These are phyloP conservation scores for Taxidea taxus DNA, from an alignment of 2,113 vertebrate genomes.

Conservation along the genomic window DNA sequence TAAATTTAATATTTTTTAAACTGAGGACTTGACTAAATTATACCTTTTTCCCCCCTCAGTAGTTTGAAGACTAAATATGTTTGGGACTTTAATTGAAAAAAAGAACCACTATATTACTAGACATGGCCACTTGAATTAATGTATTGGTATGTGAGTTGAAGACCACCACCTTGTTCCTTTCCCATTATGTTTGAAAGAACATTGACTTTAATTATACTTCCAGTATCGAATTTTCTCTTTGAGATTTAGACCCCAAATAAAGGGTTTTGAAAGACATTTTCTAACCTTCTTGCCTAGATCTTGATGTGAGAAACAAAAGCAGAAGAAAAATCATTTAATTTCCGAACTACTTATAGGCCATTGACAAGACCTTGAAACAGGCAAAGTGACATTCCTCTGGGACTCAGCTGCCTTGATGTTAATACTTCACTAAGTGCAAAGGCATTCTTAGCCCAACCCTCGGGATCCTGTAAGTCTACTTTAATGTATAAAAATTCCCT, in stretches of 20 bases:
- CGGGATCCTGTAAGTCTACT: background rate
- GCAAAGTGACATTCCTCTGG: background rate
- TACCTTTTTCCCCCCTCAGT: background rate
- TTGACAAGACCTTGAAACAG: background rate
- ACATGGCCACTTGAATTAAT: background rate
- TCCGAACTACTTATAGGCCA: background rate
- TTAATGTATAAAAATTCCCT: background rate
- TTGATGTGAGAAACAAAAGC: background rate
- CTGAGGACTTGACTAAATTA: constrained; percentile 9
- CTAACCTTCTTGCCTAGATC: background rate
- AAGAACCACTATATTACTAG: background rate
- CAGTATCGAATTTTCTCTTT: background rate
- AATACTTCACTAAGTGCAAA: background rate
- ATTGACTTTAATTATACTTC: background rate
- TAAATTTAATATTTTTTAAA: background rate
- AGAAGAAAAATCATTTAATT: background rate
- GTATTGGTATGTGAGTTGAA: background rate
- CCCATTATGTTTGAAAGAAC: background rate
- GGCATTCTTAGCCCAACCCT: background rate
- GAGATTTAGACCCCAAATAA: background rate
- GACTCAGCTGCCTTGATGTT: background rate
- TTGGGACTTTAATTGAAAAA: background rate
- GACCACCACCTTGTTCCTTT: background rate
- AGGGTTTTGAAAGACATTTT: background rate
- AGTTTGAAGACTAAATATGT: background rate